These are phyloP conservation scores for Colletes latitarsis DNA, from an alignment of 1,140 invertebrate genomes.

Conservation along the genomic window DNA sequence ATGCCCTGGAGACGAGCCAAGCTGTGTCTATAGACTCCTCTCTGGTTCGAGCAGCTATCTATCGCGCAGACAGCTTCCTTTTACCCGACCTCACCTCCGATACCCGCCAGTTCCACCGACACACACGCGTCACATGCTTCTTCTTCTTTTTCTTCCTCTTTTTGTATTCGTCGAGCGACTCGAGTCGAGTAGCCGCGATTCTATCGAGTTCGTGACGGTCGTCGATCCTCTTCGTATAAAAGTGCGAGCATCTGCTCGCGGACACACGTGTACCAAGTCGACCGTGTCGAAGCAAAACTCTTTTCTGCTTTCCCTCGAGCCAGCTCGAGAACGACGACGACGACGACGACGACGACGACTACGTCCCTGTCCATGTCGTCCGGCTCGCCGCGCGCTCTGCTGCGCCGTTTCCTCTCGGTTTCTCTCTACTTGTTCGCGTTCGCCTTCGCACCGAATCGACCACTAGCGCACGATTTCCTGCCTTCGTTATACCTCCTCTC, in stretches of 20 bases:
- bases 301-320: conserved; percentile 19
- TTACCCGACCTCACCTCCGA: neutral
- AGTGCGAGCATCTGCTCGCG: conserved; percentile 33
- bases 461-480: neutral
- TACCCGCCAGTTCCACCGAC: conserved; percentile 2
- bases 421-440: neutral
- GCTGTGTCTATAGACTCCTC: conserved; percentile 4
- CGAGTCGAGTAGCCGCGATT: conserved; percentile 15
- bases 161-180: neutral
- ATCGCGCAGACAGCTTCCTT: conserved; percentile 10
- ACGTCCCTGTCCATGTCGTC: neutral
- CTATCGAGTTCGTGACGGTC: conserved; percentile 40
- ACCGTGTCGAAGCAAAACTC: conserved; percentile 21
- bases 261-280: conserved; percentile 46
- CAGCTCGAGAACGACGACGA: neutral
- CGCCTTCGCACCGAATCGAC: neutral
- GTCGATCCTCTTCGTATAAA: conserved; percentile 33
- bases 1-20: conserved; percentile 65
- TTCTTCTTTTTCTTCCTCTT: neutral
- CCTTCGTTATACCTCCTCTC: neutral
- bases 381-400: neutral
- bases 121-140: conserved; percentile 12
- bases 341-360: neutral
- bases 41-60: conserved; percentile 26
- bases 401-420: neutral